These are phyloP conservation scores for Hoplodrina blanda DNA, from an alignment of 2,888 invertebrate genomes.

Conservation along the genomic window DNA sequence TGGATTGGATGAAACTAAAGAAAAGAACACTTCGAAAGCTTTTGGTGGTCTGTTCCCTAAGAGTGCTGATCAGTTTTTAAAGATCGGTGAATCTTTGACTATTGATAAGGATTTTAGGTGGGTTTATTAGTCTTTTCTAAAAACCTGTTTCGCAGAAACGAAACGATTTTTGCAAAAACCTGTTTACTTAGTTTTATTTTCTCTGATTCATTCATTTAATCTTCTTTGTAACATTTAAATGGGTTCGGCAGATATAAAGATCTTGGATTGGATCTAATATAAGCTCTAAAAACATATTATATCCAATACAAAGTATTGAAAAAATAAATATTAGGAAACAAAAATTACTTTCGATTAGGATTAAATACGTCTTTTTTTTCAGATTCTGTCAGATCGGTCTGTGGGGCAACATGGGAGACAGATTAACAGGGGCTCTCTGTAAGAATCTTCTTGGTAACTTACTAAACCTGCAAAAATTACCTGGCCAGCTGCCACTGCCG, in stretches of 20 bases:
- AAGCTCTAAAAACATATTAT: no score
- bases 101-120: constrained; percentile 84
- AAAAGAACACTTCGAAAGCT: constrained; percentile 60
- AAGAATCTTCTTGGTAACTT: constrained; percentile 80
- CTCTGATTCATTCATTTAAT: background rate
- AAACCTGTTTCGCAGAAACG: no score
- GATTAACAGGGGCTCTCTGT: constrained; percentile 90
- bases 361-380: constrained; percentile 52
- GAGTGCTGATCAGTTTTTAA: constrained; percentile 79
- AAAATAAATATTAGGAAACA: background rate
- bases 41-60: constrained; percentile 73
- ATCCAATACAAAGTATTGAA: no score
- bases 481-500: constrained; percentile 51
- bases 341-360: background rate
- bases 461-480: constrained; percentile 69
- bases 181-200: background rate
- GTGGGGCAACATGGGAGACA: constrained; percentile 92
- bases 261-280: no score
- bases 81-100: constrained; percentile 76
- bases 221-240: no score
- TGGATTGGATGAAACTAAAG: constrained; percentile 68
- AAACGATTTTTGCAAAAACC: background rate
- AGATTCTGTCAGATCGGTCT: constrained; percentile 93
- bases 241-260: background rate
- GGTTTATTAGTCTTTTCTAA: constrained; percentile 3